Percentiles rank a stretch among this genome's conserved stretches.
These are phyloP conservation scores for Mactra quadrangularis DNA, from an alignment of 1,140 invertebrate genomes.

Conservation along the genomic window DNA sequence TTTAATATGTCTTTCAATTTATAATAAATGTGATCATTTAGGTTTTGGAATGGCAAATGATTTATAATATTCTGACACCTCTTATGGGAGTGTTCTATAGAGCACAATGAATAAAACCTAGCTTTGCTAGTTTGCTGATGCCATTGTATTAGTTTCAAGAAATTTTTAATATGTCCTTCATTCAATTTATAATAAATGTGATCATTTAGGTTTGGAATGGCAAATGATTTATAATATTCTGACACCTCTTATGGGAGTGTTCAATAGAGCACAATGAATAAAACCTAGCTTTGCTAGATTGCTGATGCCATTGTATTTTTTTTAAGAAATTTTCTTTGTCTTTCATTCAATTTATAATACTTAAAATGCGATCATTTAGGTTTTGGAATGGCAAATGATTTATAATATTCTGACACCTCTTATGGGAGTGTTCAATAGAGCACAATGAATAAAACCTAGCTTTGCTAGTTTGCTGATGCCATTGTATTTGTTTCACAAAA, in stretches of 20 bases:
- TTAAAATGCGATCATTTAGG: too few relatives aligned
- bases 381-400: constrained; percentile 57
- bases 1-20: neutral
- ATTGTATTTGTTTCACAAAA: too few relatives aligned
- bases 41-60: constrained; percentile 53
- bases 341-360: too few relatives aligned
- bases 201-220: too few relatives aligned
- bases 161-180: too few relatives aligned
- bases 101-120: constrained; percentile 54
- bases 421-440: constrained; percentile 18
- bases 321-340: too few relatives aligned
- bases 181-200: too few relatives aligned
- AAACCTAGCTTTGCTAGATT: constrained; percentile 58
- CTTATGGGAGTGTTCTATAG: constrained; percentile 27
- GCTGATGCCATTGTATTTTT: too few relatives aligned
- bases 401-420: constrained; percentile 34
- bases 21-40: too few relatives aligned
- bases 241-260: constrained; percentile 50
- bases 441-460: constrained; percentile 57
- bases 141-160: too few relatives aligned
- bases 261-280: constrained; percentile 50
- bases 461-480: constrained; percentile 58
- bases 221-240: constrained; percentile 42
- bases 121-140: constrained; percentile 59
- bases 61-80: constrained; percentile 39